Conservation (phyloP, 2,888 invertebrate species). For the Thumatha senex region DNA sequence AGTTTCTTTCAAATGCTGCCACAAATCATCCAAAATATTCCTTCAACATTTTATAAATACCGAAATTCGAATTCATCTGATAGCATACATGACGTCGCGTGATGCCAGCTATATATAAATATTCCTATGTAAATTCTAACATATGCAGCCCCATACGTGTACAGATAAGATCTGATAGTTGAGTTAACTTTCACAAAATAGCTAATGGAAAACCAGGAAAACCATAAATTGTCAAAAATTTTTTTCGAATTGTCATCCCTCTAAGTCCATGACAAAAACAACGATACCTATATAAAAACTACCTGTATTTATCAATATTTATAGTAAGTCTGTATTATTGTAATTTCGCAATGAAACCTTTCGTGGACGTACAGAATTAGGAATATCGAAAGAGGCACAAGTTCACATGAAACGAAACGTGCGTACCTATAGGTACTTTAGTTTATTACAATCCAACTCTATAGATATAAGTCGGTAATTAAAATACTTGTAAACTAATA, state of each 20-base stretch:
- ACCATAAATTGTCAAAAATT: no score
- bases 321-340: neutral
- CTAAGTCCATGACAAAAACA: no score
- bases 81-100: constrained; percentile 38
- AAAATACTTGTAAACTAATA: neutral
- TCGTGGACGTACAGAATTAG: constrained; percentile 16
- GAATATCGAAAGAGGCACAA: neutral
- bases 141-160: constrained; percentile 27
- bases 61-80: constrained; percentile 25
- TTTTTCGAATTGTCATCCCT: neutral
- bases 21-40: constrained; percentile 1
- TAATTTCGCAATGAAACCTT: constrained; percentile 10
- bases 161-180: constrained; percentile 24
- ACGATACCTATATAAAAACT: no score
- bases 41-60: constrained; percentile 17
- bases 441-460: neutral
- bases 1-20: neutral
- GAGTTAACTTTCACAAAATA: constrained; percentile 10
- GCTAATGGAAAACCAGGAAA: neutral
- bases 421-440: neutral
- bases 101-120: constrained; percentile 23
- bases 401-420: neutral
- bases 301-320: no score
- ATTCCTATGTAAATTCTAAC: constrained; percentile 34
- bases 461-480: neutral